A percentile compares a stretch with the other conserved stretches of the same genome.
phyloP scores from a whole-genome alignment of 2,888 invertebrate genomes.

The Allacma fusca region DNA sequence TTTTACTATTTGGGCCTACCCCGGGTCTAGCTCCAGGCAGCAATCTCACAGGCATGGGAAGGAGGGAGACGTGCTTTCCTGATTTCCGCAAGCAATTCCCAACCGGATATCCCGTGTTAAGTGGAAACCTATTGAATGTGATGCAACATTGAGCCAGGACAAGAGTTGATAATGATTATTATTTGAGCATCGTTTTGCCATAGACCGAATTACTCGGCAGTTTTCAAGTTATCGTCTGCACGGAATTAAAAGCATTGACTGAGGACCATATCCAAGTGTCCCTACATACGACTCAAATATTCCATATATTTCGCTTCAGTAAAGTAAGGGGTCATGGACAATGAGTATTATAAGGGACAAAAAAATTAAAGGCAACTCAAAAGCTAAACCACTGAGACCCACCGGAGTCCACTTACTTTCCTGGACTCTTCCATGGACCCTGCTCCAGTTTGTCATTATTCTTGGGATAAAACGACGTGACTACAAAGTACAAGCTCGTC shows the following conservation, averaged over 20 bases:
- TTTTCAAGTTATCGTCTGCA: neutral
- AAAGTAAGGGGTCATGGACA: too few species aligned
- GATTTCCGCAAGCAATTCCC: constrained; percentile 36
- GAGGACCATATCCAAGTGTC: neutral
- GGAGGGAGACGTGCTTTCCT: constrained; percentile 21
- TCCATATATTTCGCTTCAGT: too few species aligned
- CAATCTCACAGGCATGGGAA: neutral
- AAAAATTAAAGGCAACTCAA: too few species aligned
- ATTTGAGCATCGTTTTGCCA: neutral
- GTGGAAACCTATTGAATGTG: constrained; percentile 33
- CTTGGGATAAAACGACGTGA: too few species aligned
- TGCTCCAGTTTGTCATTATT: too few species aligned
- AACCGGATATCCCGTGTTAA: constrained; percentile 36
- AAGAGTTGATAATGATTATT: constrained; percentile 27
- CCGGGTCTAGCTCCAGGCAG: neutral
- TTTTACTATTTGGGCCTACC: neutral
- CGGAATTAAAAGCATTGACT: neutral
- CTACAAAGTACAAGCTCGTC: too few species aligned
- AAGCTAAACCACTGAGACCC: too few species aligned
- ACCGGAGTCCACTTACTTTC: too few species aligned
- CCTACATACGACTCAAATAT: too few species aligned
- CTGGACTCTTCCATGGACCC: too few species aligned
- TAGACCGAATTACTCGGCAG: constrained; percentile 24
- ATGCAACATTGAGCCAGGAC: constrained; percentile 18
- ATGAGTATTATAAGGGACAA: too few species aligned